These are phyloP conservation scores for Pecten maximus DNA, from an alignment of 2,888 invertebrate genomes.

Conservation along the genomic window DNA sequence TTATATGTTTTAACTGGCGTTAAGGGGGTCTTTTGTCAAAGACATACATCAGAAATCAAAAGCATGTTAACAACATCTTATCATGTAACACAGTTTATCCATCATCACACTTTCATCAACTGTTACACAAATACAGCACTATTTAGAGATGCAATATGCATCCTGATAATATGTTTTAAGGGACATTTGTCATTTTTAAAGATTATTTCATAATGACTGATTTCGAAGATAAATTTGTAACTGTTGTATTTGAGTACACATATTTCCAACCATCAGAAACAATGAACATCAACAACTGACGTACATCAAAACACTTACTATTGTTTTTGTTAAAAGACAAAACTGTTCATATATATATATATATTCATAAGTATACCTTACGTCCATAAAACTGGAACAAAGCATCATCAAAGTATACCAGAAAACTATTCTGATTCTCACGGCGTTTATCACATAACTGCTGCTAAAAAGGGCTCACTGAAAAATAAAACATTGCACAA, in stretches of 20 bases:
- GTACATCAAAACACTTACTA: not conserved
- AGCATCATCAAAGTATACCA: not conserved
- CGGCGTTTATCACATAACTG: not conserved
- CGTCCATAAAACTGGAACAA: not conserved
- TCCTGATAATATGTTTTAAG: no score
- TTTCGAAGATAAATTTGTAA: no score
- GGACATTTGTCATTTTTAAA: no score
- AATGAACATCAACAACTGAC: no score
- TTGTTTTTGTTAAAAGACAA: not conserved
- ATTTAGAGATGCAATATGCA: not conserved
- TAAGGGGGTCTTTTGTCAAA: no score
- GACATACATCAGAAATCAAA: no score
- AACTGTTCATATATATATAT: not conserved
- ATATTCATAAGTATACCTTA: not conserved
- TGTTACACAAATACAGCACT: not conserved
- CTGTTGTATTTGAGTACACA: no score
- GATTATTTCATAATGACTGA: no score
- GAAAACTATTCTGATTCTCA: not conserved
- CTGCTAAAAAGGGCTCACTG: not conserved
- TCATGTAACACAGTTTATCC: not conserved
- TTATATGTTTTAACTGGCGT: no score
- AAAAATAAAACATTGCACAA: slow-evolving; percentile 24
- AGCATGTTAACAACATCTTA: no score
- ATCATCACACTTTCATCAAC: not conserved
- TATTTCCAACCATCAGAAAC: not conserved